Evolutionary conservation across 1,140 invertebrate species (phyloP).

Genomic region (Drosophila biarmipes): DNA sequence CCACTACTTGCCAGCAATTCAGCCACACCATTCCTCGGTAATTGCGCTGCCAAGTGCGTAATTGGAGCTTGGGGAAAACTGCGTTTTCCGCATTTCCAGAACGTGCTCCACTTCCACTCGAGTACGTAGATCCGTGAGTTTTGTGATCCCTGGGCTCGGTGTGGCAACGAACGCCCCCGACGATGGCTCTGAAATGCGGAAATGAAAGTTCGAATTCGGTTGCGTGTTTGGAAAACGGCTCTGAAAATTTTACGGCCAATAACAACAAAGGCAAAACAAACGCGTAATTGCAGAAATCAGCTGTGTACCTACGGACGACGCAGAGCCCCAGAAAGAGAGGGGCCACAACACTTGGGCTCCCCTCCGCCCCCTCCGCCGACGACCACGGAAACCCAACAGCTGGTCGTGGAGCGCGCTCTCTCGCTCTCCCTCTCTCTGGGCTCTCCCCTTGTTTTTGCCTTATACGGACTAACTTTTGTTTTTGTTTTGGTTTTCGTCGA

Average conservation of each 20-base stretch:
- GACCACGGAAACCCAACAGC: constrained; percentile 58
- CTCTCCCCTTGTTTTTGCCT: constrained; percentile 29
- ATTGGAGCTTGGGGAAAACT: constrained; percentile 32
- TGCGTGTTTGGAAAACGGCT: constrained; percentile 64
- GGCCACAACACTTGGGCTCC: constrained; percentile 42
- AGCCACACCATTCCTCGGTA: constrained; percentile 49
- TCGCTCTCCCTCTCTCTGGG: constrained; percentile 24
- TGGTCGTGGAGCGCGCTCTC: constrained; percentile 40
- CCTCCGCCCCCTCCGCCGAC: constrained; percentile 9
- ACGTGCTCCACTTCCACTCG: constrained; percentile 28
- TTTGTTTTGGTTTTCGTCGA: constrained; percentile 60
- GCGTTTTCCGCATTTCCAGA: constrained; percentile 25
- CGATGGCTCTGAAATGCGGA: constrained; percentile 63
- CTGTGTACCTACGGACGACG: constrained; percentile 80
- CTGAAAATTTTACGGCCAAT: constrained; percentile 60
- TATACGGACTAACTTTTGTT: constrained; percentile 55
- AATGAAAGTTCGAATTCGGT: constrained; percentile 72
- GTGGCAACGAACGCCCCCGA: constrained; percentile 19
- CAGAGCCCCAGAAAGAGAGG: constrained; percentile 37
- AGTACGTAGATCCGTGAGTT: constrained; percentile 16
- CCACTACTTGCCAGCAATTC: constrained; percentile 54
- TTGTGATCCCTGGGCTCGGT: constrained; percentile 5
- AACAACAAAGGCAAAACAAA: constrained; percentile 80
- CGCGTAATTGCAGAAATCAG: constrained; percentile 84
- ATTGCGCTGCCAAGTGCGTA: constrained; percentile 66